Evolutionary conservation across 2,888 invertebrate species (phyloP), one percentile per base, ranked within the genome.

Genomic region (Tipula helvola): DNA sequence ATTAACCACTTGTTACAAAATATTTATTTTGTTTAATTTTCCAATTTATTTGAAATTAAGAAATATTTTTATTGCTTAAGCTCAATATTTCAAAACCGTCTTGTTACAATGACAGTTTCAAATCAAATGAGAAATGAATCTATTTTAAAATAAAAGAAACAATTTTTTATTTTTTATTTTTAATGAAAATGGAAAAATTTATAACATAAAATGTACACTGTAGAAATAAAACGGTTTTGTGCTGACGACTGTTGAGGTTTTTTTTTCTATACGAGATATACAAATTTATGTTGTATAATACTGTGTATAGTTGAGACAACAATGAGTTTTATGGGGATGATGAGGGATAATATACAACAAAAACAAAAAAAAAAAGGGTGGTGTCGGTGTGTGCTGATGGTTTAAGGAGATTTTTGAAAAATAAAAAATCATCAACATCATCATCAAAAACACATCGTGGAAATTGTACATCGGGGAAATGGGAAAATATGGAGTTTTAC

Each of bases 51-150:
- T 36, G 16, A 28, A 84, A 36, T 36, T 36, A 36, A 83, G 36
- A 83, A 36, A 83, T 83, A 36, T 83, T 83, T 83, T n/a, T 39
- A 39, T 36, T 84, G 36, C 84, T 84, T 41, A 84, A 84, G 41
- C 83, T 10, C 28, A 71, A 71, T 71, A 71, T 28, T 28, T 71
- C 18, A 71, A 28, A 71, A 71, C n/a, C 86, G 52, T 86, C 91
- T 89, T 89, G 89, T 89, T 89, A 88, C 89, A 89, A 89, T 91
- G 90, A 90, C 90, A 91, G 91, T 90, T 91, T 89, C 90, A 89
- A 91, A 91, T 91, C 91, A 91, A 91, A 91, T 91, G 91, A 91
- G 84, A 71, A 71, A 71, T 71, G 84, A 85, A 85, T 85, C 44
- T 85, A 41, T 42, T 85, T 85, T 85, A 85, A 41, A 85, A 84